Percentiles rank a stretch among this genome's conserved stretches.
Conservation (phyloP, 1,140 invertebrate species). For the Brachionus calyciflorus region DNA sequence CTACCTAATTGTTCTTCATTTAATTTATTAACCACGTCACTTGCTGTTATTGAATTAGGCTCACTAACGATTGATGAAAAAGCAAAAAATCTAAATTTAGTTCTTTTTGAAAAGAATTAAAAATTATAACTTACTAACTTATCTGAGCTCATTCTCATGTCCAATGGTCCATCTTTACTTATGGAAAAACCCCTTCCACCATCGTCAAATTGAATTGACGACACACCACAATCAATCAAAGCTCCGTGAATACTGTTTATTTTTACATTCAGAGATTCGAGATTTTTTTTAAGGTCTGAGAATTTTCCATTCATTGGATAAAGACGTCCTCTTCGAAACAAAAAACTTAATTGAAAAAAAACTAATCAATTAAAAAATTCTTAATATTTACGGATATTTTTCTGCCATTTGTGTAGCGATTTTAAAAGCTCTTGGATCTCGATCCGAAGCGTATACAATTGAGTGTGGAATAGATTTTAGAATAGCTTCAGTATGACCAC, state of each 20-base stretch:
- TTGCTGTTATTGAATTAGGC: conserved; percentile 67
- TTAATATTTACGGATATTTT: conserved; percentile 14
- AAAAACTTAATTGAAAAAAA: background rate
- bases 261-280: background rate
- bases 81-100: background rate
- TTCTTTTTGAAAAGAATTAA: background rate
- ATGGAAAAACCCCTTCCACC: conserved; percentile 78
- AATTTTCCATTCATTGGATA: conserved; percentile 30
- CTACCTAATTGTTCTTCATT: conserved; percentile 74
- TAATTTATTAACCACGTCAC: conserved; percentile 76
- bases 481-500: conserved; percentile 40
- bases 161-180: conserved; percentile 77
- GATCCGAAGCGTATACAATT: conserved; percentile 8
- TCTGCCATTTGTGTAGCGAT: background rate
- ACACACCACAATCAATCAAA: conserved; percentile 61
- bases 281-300: conserved; percentile 3
- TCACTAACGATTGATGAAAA: too few relatives aligned
- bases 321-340: background rate
- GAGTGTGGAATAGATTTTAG: conserved; percentile 4
- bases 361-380: background rate
- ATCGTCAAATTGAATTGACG: conserved; percentile 87
- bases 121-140: conserved; percentile 60
- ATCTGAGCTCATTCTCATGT: conserved; percentile 89
- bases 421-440: conserved; percentile 12
- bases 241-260: background rate